Evolutionary conservation across 2,113 vertebrate species (phyloP).

Genomic region (Fregata magnificens): DNA sequence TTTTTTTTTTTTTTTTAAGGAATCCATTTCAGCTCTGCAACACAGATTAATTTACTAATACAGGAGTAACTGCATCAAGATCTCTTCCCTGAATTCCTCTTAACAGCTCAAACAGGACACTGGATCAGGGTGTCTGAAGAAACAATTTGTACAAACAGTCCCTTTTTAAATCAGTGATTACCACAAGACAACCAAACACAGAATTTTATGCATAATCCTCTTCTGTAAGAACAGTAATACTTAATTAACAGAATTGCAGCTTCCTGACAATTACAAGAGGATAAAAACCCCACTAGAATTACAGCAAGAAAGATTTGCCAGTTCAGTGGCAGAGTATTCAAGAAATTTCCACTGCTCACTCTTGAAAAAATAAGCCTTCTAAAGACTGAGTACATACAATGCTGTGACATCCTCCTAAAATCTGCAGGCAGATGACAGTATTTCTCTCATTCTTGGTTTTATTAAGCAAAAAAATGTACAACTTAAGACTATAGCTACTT

Average conservation of each 20-base stretch:
- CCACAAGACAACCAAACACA: background rate
- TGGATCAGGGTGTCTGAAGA: background rate
- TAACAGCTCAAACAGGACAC: background rate
- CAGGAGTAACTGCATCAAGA: background rate
- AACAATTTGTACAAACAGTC: background rate
- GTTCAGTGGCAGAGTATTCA: background rate
- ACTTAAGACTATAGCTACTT: background rate
- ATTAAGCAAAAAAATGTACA: background rate
- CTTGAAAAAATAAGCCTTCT: background rate
- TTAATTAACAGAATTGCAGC: constrained; percentile 48
- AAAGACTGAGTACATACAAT: background rate
- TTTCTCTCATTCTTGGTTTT: background rate
- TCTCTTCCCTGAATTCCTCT: background rate
- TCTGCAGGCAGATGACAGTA: background rate
- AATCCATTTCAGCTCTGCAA: background rate
- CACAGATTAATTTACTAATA: background rate
- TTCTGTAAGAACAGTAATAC: background rate
- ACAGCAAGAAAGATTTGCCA: constrained; percentile 2
- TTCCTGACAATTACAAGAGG: constrained; percentile 42
- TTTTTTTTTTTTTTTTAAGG: background rate
- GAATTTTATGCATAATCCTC: constrained; percentile 10
- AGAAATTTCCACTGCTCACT: constrained; percentile 32
- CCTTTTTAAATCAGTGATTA: background rate
- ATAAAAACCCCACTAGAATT: background rate
- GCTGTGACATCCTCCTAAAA: background rate